Evolutionary conservation across 2,113 vertebrate species (phyloP).

Genomic region (Lucifuga dentata): DNA sequence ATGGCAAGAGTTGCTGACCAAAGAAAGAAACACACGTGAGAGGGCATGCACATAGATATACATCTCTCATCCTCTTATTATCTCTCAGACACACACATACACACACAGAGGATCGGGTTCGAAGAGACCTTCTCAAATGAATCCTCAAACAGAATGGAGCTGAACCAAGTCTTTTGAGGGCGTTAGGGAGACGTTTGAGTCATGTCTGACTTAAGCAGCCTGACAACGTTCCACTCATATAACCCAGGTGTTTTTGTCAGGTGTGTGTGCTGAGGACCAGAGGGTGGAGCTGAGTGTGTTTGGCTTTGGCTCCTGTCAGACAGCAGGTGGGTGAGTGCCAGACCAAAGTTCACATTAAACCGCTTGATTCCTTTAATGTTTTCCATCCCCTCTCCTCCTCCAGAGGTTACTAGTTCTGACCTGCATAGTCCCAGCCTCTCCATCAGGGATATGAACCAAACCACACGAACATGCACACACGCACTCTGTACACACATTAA

Average conservation of each 20-base stretch:
- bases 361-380: constrained; percentile 51
- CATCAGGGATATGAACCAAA: constrained; percentile 49
- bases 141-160: constrained; percentile 26
- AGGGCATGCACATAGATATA: not conserved
- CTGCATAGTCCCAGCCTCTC: constrained; percentile 45
- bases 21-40: constrained; percentile 46
- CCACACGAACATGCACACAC: constrained; percentile 12
- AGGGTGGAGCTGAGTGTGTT: constrained; percentile 14
- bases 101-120: constrained; percentile 16
- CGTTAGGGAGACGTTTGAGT: constrained; percentile 29
- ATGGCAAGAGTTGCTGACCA: constrained; percentile 38
- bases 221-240: constrained; percentile 13
- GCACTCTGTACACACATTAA: constrained; percentile 4
- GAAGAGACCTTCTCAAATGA: constrained; percentile 3
- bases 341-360: constrained; percentile 46
- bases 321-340: constrained; percentile 25
- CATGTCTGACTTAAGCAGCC: constrained; percentile 15
- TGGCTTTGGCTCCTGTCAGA: constrained; percentile 43
- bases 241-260: constrained; percentile 1
- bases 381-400: constrained; percentile 33
- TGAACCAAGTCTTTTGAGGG: constrained; percentile 18
- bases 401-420: constrained; percentile 61
- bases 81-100: constrained; percentile 9
- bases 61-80: too few species aligned
- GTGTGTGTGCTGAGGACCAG: not conserved